Evolutionary conservation across 2,888 invertebrate genomes (phyloP).

Genomic region (Agelastica alni): DNA sequence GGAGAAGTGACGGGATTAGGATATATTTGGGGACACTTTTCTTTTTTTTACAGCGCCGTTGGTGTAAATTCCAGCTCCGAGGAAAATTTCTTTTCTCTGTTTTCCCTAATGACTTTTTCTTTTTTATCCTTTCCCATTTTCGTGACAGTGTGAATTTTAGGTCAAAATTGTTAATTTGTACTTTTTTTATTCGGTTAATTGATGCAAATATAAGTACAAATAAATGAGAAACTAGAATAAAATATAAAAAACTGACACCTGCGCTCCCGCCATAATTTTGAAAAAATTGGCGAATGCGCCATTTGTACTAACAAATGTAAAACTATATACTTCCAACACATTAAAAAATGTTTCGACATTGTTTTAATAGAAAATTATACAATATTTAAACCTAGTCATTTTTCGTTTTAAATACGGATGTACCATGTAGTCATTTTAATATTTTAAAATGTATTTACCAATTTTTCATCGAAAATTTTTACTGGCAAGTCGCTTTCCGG

Average conservation of each 20-base stretch:
- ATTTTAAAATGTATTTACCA: too few species aligned
- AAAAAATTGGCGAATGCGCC: constrained; percentile 1
- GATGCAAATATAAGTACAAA: too few species aligned
- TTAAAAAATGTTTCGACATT: not conserved
- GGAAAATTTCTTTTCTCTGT: constrained; percentile 6
- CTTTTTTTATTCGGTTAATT: too few species aligned
- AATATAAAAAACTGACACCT: not conserved
- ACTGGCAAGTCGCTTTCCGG: not conserved
- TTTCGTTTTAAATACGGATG: too few species aligned
- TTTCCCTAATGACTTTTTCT: constrained; percentile 3
- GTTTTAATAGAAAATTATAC: not conserved
- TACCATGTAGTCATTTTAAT: too few species aligned
- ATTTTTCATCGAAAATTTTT: too few species aligned
- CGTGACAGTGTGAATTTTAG: too few species aligned
- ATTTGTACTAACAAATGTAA: not conserved
- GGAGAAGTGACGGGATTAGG: constrained; percentile 32
- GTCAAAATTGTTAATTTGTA: too few species aligned
- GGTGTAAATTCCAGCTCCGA: constrained; percentile 19
- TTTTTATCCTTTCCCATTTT: too few species aligned
- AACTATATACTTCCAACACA: not conserved
- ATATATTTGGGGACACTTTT: constrained; percentile 33
- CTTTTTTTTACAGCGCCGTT: constrained; percentile 24
- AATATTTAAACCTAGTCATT: not conserved
- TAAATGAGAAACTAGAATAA: too few species aligned
- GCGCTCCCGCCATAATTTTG: not conserved